These are phyloP conservation scores for Ptyas mucosa DNA, from an alignment of 2,113 vertebrate species.

Conservation along the genomic window DNA sequence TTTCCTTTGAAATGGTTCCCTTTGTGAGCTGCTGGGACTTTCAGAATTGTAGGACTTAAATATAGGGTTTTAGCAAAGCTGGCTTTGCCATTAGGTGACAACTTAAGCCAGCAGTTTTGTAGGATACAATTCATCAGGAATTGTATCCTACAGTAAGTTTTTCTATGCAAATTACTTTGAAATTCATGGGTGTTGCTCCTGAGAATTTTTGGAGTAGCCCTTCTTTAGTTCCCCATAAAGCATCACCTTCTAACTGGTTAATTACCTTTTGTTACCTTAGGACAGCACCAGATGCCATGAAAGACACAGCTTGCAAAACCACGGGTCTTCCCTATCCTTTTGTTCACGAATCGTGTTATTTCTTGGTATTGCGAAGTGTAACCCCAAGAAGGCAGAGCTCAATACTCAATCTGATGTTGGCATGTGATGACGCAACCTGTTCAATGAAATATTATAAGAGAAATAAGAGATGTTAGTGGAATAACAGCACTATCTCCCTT, in stretches of 20 bases:
- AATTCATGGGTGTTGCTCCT: not conserved
- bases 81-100: not conserved
- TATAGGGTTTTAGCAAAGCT: not conserved
- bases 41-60: not conserved
- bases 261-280: not conserved
- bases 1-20: conserved; percentile 30
- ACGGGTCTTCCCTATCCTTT: not conserved
- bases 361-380: not conserved
- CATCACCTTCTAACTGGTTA: not conserved
- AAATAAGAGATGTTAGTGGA: not conserved
- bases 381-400: not conserved
- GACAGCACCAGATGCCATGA: not conserved
- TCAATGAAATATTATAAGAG: not conserved
- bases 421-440: not conserved
- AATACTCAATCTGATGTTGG: not conserved
- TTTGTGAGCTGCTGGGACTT: conserved; percentile 9
- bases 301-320: not conserved
- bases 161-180: not conserved
- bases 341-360: not conserved
- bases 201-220: not conserved
- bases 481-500: not conserved
- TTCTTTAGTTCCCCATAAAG: not conserved
- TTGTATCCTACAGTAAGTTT: not conserved
- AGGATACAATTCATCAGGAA: not conserved
- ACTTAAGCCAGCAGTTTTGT: not conserved